Base-by-base conservation (phyloP, 1,140 invertebrate genomes). In the Drosophila trapezifrons region DNA sequence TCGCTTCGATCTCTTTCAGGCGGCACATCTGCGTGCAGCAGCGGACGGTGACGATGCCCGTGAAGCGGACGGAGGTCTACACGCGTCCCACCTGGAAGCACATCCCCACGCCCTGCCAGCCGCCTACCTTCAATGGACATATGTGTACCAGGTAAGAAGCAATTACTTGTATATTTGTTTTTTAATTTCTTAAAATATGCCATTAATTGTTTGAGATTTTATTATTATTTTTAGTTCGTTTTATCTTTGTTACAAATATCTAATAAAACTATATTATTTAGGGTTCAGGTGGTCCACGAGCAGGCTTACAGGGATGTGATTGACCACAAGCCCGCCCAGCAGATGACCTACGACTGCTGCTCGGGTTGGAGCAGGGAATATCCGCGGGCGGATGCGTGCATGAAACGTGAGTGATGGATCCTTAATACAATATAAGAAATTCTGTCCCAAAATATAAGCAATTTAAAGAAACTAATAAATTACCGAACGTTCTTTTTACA, bases 321-420 rank as follows among this genome's bases (percentile, higher is more conserved):
- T 58, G 92, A 86, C 42, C 93, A 92, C 32, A 93, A 92, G 80
- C 91, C 92, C 46, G 93, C 90, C 40, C 92, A 92, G 40, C 89
- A 93, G 63, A 87, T 93, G 25, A 85, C 84, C 29, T 93, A 93
- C 76, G 79, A 93, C 20, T 95, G 95, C 78, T 95, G 95, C 81
- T 94, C 94, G 2, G 95, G 95, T 60, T 95, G 94, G 95, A 93
- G 92, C 7, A 93, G 94, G 69, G 89, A 93, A 35, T 93, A 90
- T 12, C 93, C 93, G 54, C 90, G 92, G 32, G 93, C 94, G 71
- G 93, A 93, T 63, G 94, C 94, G 25, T 95, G 95, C 76, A 94
- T 94, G 78, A 94, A 94, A 93, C 94, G 95, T 95, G 91, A 94
- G 93, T 93, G 0, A 37, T 10, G 15, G 5, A 35, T 20, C 10